Base-by-base conservation (phyloP, 2,888 invertebrate species). In the Sinohyriopsis cumingii region DNA sequence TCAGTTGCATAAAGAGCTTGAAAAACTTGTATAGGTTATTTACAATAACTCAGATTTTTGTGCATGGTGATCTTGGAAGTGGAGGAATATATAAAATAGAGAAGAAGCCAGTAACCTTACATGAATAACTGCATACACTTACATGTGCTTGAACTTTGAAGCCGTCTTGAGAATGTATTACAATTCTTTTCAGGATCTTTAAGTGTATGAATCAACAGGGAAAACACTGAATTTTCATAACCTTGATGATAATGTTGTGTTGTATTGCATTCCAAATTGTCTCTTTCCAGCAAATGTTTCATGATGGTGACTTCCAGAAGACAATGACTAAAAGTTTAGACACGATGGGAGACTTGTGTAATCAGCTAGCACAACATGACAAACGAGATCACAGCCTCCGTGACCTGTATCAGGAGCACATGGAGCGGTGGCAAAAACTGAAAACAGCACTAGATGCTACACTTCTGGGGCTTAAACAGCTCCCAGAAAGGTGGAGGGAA, bases 401-500 rank as follows among this genome's bases (percentile, higher is more conserved):
- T 55, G 93, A 94, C 22, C 91, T 93, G 19, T 92, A 94, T 25
- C 92, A 93, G 62, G 93, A 92, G 75, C 94, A 95, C 61, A 93
- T 94, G 86, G 92, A 93, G 63, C 93, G 94, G 75, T 97, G 96
- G 95, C 93, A 94, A 72, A 92, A 92, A 56, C 92, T 95, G 0
- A 93, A 93, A 3, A 92, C 93, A 28, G 93, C 93, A 85, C 93
- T 96, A 56, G 94, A 95, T 81, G 92, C 93, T 73, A 92, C 97
- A 81, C 93, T 92, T 67, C 92, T 93, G 78, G 93, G 94, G 73
- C 89, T 95, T 67, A 95, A 95, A 80, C 94, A 96, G 87, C 95
- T 97, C 68, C 97, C 97, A 0, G 95, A 95, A 59, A 95, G 96
- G 85, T 97, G 97, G 97, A 94, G 95, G 69, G 93, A 94, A 0